Evolutionary conservation across 2,113 vertebrate species (phyloP).

Genomic region (Megaptera novaeangliae): DNA sequence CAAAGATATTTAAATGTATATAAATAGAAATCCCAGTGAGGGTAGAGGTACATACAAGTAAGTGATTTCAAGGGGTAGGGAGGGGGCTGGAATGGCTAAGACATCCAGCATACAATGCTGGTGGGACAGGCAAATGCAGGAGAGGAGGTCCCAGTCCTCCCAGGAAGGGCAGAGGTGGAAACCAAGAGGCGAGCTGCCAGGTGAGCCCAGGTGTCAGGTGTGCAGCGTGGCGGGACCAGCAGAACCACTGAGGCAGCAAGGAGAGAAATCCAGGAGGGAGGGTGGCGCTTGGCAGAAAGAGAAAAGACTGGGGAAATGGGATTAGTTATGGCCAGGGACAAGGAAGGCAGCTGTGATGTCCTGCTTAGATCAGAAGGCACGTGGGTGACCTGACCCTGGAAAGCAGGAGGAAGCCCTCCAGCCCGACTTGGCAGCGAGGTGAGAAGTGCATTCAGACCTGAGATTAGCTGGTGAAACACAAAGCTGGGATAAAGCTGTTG

Average conservation of each 20-base stretch:
- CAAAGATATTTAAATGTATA: too few relatives aligned
- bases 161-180: neutral
- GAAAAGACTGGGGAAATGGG: neutral
- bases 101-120: neutral
- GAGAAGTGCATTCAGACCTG: neutral
- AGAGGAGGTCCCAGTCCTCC: too few relatives aligned
- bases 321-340: neutral
- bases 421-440: neutral
- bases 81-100: too few relatives aligned
- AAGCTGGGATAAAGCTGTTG: neutral
- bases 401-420: neutral
- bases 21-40: neutral
- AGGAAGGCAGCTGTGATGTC: neutral
- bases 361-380: neutral
- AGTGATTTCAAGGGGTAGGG: neutral
- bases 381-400: neutral
- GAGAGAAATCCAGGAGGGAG: neutral
- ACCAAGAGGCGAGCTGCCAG: neutral
- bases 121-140: neutral
- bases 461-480: too few relatives aligned
- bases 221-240: accelerated
- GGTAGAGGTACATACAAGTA: neutral
- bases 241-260: neutral
- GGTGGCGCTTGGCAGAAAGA: neutral
- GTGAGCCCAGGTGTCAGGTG: neutral